Conservation (phyloP, 2,888 invertebrate species). For the Ochropacha duplaris region DNA sequence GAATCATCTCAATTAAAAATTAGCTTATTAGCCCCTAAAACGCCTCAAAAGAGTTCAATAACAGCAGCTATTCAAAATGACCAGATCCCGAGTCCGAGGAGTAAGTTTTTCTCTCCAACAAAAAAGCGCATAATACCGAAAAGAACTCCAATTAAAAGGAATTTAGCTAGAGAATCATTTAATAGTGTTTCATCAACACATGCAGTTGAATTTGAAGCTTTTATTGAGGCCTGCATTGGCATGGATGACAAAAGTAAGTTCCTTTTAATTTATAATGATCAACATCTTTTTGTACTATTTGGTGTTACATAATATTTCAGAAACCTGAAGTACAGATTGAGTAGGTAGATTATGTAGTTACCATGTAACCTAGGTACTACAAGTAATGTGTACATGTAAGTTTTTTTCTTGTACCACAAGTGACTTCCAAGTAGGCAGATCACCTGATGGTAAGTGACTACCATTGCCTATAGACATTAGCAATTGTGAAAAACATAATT, state of each 20-base stretch:
- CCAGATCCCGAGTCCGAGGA: slow-evolving; percentile 31
- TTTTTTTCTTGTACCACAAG: too few species aligned
- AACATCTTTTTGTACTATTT: too few species aligned
- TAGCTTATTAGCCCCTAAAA: slow-evolving; percentile 30
- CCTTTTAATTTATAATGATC: neutral
- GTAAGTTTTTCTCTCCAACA: slow-evolving; percentile 59
- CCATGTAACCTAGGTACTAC: too few species aligned
- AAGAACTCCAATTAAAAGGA: slow-evolving; percentile 47
- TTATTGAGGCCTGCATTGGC: slow-evolving; percentile 33
- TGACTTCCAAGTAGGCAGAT: too few species aligned
- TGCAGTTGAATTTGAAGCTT: slow-evolving; percentile 22
- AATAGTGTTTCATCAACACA: slow-evolving; percentile 10
- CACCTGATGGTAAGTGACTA: too few species aligned
- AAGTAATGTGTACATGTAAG: too few species aligned
- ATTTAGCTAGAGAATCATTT: slow-evolving; percentile 35
- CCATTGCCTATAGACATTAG: too few species aligned
- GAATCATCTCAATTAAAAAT: slow-evolving; percentile 31
- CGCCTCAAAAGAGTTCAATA: slow-evolving; percentile 26
- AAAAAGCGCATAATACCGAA: slow-evolving; percentile 52
- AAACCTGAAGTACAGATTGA: too few species aligned
- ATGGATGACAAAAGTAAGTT: slow-evolving; percentile 71
- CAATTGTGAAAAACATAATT: too few species aligned
- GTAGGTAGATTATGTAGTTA: too few species aligned
- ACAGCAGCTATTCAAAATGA: slow-evolving; percentile 20
- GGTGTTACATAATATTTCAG: too few species aligned